Evolutionary conservation across 2,888 invertebrate genomes (phyloP).

Genomic region (Stenodera caucasica): DNA sequence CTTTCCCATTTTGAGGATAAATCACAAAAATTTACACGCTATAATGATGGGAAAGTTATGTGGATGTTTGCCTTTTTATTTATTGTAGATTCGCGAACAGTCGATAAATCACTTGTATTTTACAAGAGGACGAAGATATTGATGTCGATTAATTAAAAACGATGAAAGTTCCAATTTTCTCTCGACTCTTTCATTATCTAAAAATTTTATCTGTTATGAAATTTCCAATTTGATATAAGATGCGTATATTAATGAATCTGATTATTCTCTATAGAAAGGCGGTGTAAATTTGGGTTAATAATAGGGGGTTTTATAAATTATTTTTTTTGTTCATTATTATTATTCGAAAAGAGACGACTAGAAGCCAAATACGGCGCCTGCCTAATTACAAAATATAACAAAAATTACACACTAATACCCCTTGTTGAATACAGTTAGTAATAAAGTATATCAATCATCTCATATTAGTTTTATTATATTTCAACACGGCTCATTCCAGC

Average conservation of each 20-base stretch:
- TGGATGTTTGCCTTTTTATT: background rate
- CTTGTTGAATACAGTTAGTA: conserved; percentile 22
- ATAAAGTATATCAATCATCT: conserved; percentile 22
- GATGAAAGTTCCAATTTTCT: conserved; percentile 27
- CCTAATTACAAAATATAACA: conserved; percentile 27
- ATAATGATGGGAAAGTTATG: background rate
- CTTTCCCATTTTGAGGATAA: too few species aligned
- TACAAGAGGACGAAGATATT: background rate
- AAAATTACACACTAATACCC: conserved; percentile 17
- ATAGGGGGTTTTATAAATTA: conserved; percentile 16
- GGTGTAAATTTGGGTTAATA: conserved; percentile 27
- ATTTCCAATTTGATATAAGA: background rate
- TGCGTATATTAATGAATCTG: conserved; percentile 24
- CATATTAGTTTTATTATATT: conserved; percentile 23
- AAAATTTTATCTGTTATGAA: background rate
- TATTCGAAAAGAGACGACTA: conserved; percentile 16
- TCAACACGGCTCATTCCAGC: conserved; percentile 12
- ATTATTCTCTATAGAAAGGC: conserved; percentile 27
- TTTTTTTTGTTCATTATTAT: background rate
- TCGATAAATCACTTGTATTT: background rate
- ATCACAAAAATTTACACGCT: background rate
- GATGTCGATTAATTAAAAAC: conserved; percentile 19
- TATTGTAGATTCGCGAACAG: background rate
- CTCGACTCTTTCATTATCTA: background rate
- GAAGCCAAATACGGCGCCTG: conserved; percentile 27